Evolutionary conservation across 2,113 vertebrate species (phyloP), one percentile per base, ranked within the genome.

Genomic region (Mesembrinibis cayennensis): DNA sequence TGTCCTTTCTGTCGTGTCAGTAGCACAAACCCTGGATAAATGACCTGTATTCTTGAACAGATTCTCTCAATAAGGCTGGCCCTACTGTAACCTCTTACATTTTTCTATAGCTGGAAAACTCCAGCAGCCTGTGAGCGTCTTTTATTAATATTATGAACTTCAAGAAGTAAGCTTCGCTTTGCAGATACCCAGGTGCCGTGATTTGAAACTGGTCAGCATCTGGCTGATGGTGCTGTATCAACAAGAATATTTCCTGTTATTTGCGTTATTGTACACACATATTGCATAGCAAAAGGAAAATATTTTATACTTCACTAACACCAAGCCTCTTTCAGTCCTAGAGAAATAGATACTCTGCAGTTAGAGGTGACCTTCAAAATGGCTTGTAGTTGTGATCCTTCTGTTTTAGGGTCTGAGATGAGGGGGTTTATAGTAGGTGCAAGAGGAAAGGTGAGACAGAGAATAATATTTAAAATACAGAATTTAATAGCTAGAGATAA

Each of bases 271-370:
- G 10, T 87, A 8, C 1, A 4, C 70, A 72, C 15, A 49, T 66
- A 67, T 82, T 95, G 90, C 71, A 76, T 53, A 91, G 76, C 63
- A 80, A 84, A 94, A 87, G 56, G 44, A 72, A 97, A 67, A 40
- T 63, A 65, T 93, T 94, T 80, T 83, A 47, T 92, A 81, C 61
- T 93, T 97, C 71, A 58, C 55, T 93, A 84, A 90, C 87, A 61
- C 58, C 65, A 81, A 80, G 14, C 50, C 25, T 74, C 69, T 34
- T 56, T 42, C 30, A 58, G 40, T 71, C 67, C 27, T 67, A n/a
- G 52, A 76, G 44, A 59, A 89, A 63, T 8, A 77, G 76, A 36
- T 27, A 26, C 62, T 69, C 71, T 81, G 76, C 84, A 91, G 66
- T 78, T 44, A 85, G 10, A 50, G 78, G 45, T 93, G 78, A 55